A percentile compares a stretch with the other conserved stretches of the same genome.
Conservation (phyloP, 2,113 vertebrate species). For the Oncorhynchus masou region DNA sequence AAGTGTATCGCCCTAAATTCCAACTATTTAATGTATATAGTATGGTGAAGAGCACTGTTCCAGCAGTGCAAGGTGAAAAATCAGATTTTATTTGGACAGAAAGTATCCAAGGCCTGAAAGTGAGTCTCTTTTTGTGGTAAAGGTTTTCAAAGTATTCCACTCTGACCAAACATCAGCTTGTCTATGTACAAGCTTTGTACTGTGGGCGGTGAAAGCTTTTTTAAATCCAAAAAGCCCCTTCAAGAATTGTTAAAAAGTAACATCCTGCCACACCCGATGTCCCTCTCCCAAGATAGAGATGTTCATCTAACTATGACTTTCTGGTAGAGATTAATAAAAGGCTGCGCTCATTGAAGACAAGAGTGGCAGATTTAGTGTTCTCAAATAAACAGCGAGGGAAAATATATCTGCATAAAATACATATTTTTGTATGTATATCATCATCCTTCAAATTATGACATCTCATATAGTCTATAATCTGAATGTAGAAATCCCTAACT, state of each 20-base stretch:
- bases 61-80: conserved; percentile 64
- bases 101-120: conserved; percentile 11
- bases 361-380: conserved; percentile 11
- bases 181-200: background rate
- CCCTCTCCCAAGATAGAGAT: conserved; percentile 27
- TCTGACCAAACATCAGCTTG: conserved; percentile 3
- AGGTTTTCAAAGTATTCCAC: background rate
- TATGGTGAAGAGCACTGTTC: conserved; percentile 58
- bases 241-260: conserved; percentile 18
- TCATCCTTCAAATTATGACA: conserved; percentile 25
- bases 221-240: conserved; percentile 25
- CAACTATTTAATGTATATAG: conserved; percentile 25
- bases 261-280: conserved; percentile 16
- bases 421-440: conserved; percentile 6
- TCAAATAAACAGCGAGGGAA: conserved; percentile 10
- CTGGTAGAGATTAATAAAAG: conserved; percentile 30
- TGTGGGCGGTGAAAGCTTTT: background rate
- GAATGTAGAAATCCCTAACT: conserved; percentile 52
- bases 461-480: conserved; percentile 10
- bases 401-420: conserved; percentile 21
- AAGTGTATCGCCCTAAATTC: conserved; percentile 33
- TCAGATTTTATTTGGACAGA: conserved; percentile 17
- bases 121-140: conserved; percentile 15
- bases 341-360: conserved; percentile 18
- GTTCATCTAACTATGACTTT: conserved; percentile 40